phyloP scores from a whole-genome alignment of 2,797 vertebrate species.

The Pelobates cultripes region DNA sequence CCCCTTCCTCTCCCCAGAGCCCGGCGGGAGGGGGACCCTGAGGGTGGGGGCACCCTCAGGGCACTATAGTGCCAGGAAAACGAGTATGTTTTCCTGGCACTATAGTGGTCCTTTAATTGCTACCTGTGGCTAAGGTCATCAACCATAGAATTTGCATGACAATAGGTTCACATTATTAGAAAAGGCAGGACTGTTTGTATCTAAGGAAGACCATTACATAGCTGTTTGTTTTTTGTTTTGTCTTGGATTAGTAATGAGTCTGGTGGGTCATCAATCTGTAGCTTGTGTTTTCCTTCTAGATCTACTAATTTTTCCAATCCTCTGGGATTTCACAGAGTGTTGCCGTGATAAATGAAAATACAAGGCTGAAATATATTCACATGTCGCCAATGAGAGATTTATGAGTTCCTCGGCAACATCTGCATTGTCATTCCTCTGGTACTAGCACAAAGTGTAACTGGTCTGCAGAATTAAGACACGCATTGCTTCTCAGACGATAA shows the following conservation, averaged over 20 bases:
- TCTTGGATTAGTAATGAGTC: neutral
- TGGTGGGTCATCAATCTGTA: neutral
- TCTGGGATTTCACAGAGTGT: neutral
- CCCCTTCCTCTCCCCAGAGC: too few relatives aligned
- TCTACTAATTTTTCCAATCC: neutral
- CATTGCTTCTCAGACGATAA: neutral
- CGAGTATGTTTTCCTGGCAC: too few relatives aligned
- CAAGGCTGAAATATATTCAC: neutral
- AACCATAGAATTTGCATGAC: too few relatives aligned
- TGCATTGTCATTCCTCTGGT: neutral
- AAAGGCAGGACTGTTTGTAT: too few relatives aligned
- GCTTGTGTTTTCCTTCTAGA: neutral
- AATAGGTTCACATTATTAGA: too few relatives aligned
- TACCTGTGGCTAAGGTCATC: too few relatives aligned
- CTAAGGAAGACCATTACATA: too few relatives aligned
- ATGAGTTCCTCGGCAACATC: neutral
- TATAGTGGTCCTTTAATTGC: too few relatives aligned
- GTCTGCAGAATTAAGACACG: neutral
- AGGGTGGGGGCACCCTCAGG: too few relatives aligned
- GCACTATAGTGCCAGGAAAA: too few relatives aligned
- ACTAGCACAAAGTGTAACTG: neutral
- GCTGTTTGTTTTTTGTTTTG: too few relatives aligned
- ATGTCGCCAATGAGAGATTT: neutral
- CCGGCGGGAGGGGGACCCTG: too few relatives aligned
- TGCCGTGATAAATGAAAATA: neutral